phyloP scores from a whole-genome alignment of 1,140 invertebrate genomes.

The Drosophila murphyi region DNA sequence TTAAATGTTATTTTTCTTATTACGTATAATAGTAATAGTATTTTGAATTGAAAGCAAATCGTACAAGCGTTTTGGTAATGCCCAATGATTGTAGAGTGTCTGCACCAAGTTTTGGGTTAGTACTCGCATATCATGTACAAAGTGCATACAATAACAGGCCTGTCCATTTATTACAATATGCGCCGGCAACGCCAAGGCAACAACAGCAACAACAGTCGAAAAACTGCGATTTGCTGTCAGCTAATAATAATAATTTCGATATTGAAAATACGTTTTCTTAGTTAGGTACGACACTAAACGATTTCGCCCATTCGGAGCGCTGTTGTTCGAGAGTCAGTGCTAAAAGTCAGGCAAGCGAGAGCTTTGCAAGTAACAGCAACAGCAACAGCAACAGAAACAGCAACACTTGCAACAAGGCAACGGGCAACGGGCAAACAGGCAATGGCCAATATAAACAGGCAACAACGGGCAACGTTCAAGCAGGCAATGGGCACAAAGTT shows the following conservation, averaged over 20 bases:
- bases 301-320: slow-evolving; percentile 73
- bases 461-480: slow-evolving; percentile 23
- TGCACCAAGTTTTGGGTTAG: slow-evolving; percentile 49
- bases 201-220: slow-evolving; percentile 65
- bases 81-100: slow-evolving; percentile 22
- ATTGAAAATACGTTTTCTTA: slow-evolving; percentile 83
- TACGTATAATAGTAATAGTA: not conserved
- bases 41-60: not conserved
- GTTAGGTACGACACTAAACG: slow-evolving; percentile 82
- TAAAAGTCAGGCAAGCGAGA: slow-evolving; percentile 74
- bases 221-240: slow-evolving; percentile 83
- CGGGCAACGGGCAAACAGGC: slow-evolving; percentile 25
- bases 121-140: slow-evolving; percentile 67
- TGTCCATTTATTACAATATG: slow-evolving; percentile 81
- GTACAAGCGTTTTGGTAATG: not conserved
- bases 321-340: slow-evolving; percentile 56
- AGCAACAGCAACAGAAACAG: slow-evolving; percentile 20
- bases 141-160: slow-evolving; percentile 70
- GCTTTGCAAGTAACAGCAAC: slow-evolving; percentile 2
- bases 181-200: slow-evolving; percentile 59
- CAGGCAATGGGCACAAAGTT: slow-evolving; percentile 48
- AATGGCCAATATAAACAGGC: not conserved
- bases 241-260: slow-evolving; percentile 84
- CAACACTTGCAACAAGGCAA: slow-evolving; percentile 43
- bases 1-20: not conserved